phyloP scores from a whole-genome alignment of 2,888 invertebrate species.

The Drosophila vallismaia region DNA sequence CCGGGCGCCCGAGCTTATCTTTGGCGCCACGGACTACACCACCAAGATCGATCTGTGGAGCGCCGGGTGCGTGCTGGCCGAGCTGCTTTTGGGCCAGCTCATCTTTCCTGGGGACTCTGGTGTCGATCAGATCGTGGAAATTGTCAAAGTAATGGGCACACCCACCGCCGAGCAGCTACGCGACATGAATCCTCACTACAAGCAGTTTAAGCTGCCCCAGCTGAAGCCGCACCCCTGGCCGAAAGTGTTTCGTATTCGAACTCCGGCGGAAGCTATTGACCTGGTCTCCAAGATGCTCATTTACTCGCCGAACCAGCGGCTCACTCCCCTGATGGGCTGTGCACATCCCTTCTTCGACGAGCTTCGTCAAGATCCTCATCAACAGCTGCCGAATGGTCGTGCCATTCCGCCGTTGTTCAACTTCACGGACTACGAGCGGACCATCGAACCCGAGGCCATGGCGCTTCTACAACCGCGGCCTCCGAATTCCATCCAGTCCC shows the following conservation, averaged over 20 bases:
- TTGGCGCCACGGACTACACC: slow-evolving; percentile 98
- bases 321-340: slow-evolving; percentile 97
- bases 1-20: slow-evolving; percentile 99
- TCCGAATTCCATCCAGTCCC: not conserved
- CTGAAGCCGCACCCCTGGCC: slow-evolving; percentile 99
- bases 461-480: slow-evolving; percentile 44
- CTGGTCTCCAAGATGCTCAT: slow-evolving; percentile 96
- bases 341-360: slow-evolving; percentile 99
- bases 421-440: slow-evolving; percentile 91
- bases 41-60: slow-evolving; percentile 99
- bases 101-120: slow-evolving; percentile 99
- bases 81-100: slow-evolving; percentile 97
- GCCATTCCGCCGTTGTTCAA: slow-evolving; percentile 98
- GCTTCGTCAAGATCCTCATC: slow-evolving; percentile 95
- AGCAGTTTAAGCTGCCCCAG: slow-evolving; percentile 99
- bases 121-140: slow-evolving; percentile 99
- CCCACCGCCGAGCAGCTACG: slow-evolving; percentile 99
- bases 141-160: slow-evolving; percentile 99
- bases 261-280: slow-evolving; percentile 95
- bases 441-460: slow-evolving; percentile 77
- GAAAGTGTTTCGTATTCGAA: slow-evolving; percentile 97
- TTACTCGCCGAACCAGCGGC: slow-evolving; percentile 97
- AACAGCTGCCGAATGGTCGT: slow-evolving; percentile 95
- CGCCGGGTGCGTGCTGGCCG: slow-evolving; percentile 99
- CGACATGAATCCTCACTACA: slow-evolving; percentile 99